Base-by-base conservation (phyloP, 2,113 vertebrate genomes). In the Alosa alosa region DNA sequence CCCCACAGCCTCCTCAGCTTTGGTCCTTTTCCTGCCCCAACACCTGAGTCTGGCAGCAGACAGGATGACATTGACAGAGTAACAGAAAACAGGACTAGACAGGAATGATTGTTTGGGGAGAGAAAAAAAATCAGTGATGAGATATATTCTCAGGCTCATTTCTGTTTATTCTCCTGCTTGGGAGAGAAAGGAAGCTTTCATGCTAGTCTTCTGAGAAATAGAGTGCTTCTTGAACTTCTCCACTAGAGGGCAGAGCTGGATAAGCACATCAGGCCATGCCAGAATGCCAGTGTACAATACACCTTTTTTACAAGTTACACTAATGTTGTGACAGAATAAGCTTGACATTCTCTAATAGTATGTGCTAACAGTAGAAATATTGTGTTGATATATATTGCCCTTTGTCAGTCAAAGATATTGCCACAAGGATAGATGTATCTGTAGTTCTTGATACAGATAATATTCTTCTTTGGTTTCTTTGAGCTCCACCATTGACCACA, bases 41-140 rank as follows among this genome's bases (percentile, higher is more conserved):
- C 55, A 84, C 50, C 52, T 84, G 83, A 64, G 83, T 82, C 44
- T 45, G 17, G n/a, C 31, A 3, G 39, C 36, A 17, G 72, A 75
- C 31, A 39, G 11, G 3, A 15, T 39, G 72, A 39, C 13, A 39
- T 10, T 5, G 31, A 39, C 25, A 39, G 36, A 36, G 31, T 39
- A 1, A 39, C 31, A 75, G n/a, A 72, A 25, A 15, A 36, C 2
- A 13, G 15, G 22, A 64, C 4, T 0, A 64, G 60, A 64, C 4
- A 64, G 60, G 8, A 20, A 64, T 5, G 22, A 25, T 49, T 49
- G 8, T 49, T 3, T 31, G 4, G 72, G 15, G 31, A 72, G 64
- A 72, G 9, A 39, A 75, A 15, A 0, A 5, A 41, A 2, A 41
- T 1, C 13, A 78, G 25, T 0, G 72, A 17, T 13, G 11, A 39